A percentile compares a stretch with the other conserved stretches of the same genome.
phyloP scores from a whole-genome alignment of 2,888 invertebrate species.

The Ectobius pallidus region DNA sequence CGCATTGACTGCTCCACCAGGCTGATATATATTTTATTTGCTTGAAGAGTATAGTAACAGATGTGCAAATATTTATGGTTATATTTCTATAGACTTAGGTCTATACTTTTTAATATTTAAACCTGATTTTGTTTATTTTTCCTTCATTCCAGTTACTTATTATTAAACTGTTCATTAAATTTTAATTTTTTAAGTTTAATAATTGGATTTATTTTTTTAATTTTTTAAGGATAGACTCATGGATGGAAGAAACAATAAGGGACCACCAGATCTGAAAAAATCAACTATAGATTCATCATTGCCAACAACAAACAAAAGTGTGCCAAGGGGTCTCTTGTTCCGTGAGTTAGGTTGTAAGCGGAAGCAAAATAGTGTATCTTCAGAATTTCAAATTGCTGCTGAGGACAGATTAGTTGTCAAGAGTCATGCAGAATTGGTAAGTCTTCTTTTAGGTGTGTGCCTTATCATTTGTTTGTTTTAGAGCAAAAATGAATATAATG shows the following conservation, averaged over 20 bases:
- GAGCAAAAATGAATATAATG: too few relatives aligned
- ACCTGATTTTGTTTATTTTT: background rate
- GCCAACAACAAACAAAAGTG: slow-evolving; percentile 35
- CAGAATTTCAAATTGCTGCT: slow-evolving; percentile 65
- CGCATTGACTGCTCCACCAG: too few relatives aligned
- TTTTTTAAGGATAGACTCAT: background rate
- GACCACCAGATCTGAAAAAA: background rate
- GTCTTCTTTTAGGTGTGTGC: slow-evolving; percentile 44
- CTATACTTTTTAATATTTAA: background rate
- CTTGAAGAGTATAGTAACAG: too few relatives aligned
- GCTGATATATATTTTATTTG: too few relatives aligned
- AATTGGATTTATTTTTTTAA: background rate
- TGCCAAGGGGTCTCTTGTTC: slow-evolving; percentile 40
- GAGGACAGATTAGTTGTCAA: slow-evolving; percentile 69
- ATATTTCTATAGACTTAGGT: background rate
- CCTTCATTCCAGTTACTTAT: background rate
- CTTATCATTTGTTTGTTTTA: too few relatives aligned
- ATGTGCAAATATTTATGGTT: background rate
- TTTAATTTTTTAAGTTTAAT: background rate
- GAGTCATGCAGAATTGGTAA: slow-evolving; percentile 65
- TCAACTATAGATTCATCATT: background rate
- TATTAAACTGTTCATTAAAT: background rate
- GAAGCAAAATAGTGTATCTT: slow-evolving; percentile 43
- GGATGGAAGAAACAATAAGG: slow-evolving; percentile 30
- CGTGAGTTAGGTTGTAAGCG: slow-evolving; percentile 40